phyloP scores from a whole-genome alignment of 2,113 vertebrate genomes.

The Nibea coibor region DNA sequence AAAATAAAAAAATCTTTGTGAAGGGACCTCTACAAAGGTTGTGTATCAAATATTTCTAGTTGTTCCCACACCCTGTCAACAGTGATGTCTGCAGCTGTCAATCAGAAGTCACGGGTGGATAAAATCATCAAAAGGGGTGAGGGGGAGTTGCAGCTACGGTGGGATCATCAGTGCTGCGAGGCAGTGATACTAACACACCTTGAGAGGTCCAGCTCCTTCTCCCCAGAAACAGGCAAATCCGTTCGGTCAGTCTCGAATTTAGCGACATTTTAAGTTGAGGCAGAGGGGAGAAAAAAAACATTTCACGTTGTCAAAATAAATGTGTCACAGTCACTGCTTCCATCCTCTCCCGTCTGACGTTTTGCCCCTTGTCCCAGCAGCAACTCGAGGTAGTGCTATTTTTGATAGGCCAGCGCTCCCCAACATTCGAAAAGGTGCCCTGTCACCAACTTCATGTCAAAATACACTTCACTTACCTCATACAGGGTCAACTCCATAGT shows the following conservation, averaged over 20 bases:
- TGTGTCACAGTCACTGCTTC: slow-evolving; percentile 60
- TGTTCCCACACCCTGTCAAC: slow-evolving; percentile 26
- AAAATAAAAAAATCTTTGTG: neutral
- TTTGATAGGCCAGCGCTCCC: slow-evolving; percentile 50
- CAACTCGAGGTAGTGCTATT: slow-evolving; percentile 67
- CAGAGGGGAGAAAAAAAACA: slow-evolving; percentile 10
- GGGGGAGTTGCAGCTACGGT: slow-evolving; percentile 6
- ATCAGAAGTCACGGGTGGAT: slow-evolving; percentile 26
- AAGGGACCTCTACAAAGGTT: slow-evolving; percentile 10
- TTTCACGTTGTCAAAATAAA: slow-evolving; percentile 78
- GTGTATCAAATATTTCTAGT: slow-evolving; percentile 15
- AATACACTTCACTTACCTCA: slow-evolving; percentile 53
- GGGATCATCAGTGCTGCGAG: slow-evolving; percentile 61
- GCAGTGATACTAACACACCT: slow-evolving; percentile 70
- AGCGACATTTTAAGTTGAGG: slow-evolving; percentile 70
- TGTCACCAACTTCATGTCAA: slow-evolving; percentile 66
- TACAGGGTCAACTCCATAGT: slow-evolving; percentile 33
- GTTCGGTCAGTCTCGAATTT: slow-evolving; percentile 75
- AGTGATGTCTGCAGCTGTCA: slow-evolving; percentile 19
- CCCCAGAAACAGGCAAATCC: slow-evolving; percentile 63
- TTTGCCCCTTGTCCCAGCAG: slow-evolving; percentile 68
- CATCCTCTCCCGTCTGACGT: slow-evolving; percentile 54
- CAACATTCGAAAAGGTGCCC: slow-evolving; percentile 61
- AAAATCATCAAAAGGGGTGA: slow-evolving; percentile 14
- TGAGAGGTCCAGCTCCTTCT: slow-evolving; percentile 57